Base-by-base conservation (phyloP, 2,797 vertebrate species). In the Microtus obscurus region DNA sequence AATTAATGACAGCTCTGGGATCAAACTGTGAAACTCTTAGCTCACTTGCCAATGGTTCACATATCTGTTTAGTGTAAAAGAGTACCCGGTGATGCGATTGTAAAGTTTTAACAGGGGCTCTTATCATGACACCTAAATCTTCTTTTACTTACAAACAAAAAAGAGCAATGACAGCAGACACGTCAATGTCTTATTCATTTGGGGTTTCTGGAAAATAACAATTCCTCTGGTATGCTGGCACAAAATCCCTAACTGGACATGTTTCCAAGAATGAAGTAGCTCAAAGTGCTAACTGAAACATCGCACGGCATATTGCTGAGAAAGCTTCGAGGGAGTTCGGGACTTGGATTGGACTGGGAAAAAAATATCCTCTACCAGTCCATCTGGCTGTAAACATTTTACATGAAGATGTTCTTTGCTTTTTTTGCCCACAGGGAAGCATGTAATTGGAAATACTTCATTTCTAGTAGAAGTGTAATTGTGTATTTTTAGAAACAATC, bases 21-120 rank as follows among this genome's bases (percentile, higher is more conserved):
- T 95, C 56, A 82, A 77, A 76, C 40, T 85, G 53, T 53, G 85
- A 92, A 74, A 65, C 37, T 71, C n/a, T 48, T 82, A 61, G 53
- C 17, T 95, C 48, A 59, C 51, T 43, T 31, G 65, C 48, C 27
- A 40, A 48, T 17, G 80, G 31, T 89, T 93, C 48, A 23, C 13
- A 43, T 87, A 89, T 83, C 83, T 59, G 11, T 87, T 90, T 87
- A 89, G 93, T 90, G 80, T 79, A 67, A 96, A 92, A 48, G 67
- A 23, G 78, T 29, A 59, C 9, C 25, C 31, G 80, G 14, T 0
- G 0, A 80, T 87, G 21, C 92, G n/a, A 80, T 6, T 94, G 11
- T 87, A 74, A 83, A 93, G 78, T 16, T 91, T 61, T 40, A 85
- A n/a, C 6, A 61, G 11, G 12, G 10, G 1, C 45, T 96, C n/a